A percentile compares a stretch with the other conserved stretches of the same genome.
Evolutionary conservation across 2,888 invertebrate species (phyloP).

Genomic region (Pristionchus fissidentatus): DNA sequence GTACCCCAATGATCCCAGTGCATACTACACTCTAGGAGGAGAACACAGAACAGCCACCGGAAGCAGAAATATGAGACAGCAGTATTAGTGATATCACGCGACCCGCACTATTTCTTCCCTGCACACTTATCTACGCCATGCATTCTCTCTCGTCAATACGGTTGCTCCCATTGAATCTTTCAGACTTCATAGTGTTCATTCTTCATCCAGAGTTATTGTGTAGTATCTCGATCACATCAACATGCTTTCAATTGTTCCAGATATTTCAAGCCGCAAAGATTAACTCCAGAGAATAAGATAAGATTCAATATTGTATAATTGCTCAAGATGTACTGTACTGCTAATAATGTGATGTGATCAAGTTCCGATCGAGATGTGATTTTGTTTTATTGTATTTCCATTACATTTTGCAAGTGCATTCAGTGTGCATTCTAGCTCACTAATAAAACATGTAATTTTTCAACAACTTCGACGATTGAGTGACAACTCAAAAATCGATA

Average conservation of each 20-base stretch:
- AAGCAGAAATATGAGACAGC: neutral
- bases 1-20: slow-evolving; percentile 74
- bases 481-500: neutral
- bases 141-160: slow-evolving; percentile 32
- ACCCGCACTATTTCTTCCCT: neutral
- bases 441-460: slow-evolving; percentile 13
- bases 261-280: slow-evolving; percentile 31
- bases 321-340: slow-evolving; percentile 21
- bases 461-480: slow-evolving; percentile 10
- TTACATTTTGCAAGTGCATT: neutral
- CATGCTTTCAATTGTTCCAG: slow-evolving; percentile 7
- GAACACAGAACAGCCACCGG: slow-evolving; percentile 41
- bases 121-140: slow-evolving; percentile 20
- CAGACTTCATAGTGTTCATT: neutral
- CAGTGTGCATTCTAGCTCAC: slow-evolving; percentile 29
- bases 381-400: neutral
- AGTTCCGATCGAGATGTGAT: neutral
- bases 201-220: slow-evolving; percentile 13
- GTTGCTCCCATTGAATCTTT: slow-evolving; percentile 26
- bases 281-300: slow-evolving; percentile 15
- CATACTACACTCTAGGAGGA: slow-evolving; percentile 74
- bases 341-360: neutral
- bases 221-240: slow-evolving; percentile 40
- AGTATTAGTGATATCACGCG: neutral
- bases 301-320: slow-evolving; percentile 5